phyloP scores from a whole-genome alignment of 2,888 invertebrate genomes.

The Magallana nippona region DNA sequence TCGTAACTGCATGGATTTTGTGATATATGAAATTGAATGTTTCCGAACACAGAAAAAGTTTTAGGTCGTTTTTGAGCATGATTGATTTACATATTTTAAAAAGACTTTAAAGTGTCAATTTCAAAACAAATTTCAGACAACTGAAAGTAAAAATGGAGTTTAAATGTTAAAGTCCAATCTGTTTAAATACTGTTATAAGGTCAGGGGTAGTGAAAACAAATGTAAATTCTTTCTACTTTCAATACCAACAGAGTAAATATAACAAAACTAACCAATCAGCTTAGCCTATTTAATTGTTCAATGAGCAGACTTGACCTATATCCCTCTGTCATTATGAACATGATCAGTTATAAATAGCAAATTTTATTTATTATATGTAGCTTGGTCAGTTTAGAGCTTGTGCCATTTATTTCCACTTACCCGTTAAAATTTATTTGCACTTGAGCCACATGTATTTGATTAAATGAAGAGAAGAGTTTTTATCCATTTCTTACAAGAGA shows the following conservation, averaged over 20 bases:
- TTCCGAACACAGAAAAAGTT: neutral
- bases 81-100: neutral
- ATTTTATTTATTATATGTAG: no score
- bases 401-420: no score
- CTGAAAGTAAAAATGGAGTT: neutral
- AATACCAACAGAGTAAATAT: conserved; percentile 13
- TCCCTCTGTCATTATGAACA: neutral
- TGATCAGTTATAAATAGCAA: neutral
- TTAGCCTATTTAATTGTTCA: conserved; percentile 2
- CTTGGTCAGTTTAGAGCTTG: no score
- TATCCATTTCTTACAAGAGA: no score
- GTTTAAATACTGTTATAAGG: neutral
- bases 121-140: neutral
- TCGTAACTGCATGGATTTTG: no score
- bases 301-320: neutral
- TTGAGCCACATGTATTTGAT: no score
- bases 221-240: neutral
- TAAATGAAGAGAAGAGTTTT: no score
- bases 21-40: neutral
- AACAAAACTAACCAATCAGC: neutral
- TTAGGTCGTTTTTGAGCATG: neutral
- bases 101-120: neutral
- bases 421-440: no score
- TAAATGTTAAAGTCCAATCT: conserved; percentile 8
- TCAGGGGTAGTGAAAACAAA: conserved; percentile 27